phyloP scores from a whole-genome alignment of 2,888 invertebrate species.

The Junonia oenone region DNA sequence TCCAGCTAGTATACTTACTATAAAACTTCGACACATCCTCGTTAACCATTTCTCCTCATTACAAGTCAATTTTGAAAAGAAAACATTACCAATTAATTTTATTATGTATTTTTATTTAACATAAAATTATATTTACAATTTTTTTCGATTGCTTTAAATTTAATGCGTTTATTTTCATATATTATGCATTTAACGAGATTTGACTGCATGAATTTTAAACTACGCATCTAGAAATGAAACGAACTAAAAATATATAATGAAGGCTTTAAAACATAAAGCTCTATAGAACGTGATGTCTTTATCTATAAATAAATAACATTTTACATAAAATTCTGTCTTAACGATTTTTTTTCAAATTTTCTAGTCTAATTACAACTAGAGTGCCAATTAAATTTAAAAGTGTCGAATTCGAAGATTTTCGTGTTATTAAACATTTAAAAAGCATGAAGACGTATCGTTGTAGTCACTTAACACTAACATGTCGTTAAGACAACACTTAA shows the following conservation, averaged over 20 bases:
- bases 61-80: constrained; percentile 35
- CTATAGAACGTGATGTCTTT: constrained; percentile 16
- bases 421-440: constrained; percentile 47
- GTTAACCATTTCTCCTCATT: constrained; percentile 52
- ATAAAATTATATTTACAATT: constrained; percentile 25
- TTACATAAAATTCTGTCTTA: constrained; percentile 37
- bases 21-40: constrained; percentile 25
- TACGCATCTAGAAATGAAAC: constrained; percentile 43
- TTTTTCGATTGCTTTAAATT: constrained; percentile 1
- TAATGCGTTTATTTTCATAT: constrained; percentile 5
- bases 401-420: constrained; percentile 55
- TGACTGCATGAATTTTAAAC: constrained; percentile 75
- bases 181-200: constrained; percentile 82
- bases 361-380: constrained; percentile 52
- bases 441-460: constrained; percentile 68
- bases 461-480: constrained; percentile 49
- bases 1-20: constrained; percentile 59
- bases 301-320: constrained; percentile 40
- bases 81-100: constrained; percentile 37
- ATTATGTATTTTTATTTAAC: constrained; percentile 30
- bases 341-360: constrained; percentile 50
- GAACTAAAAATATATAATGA: constrained; percentile 39
- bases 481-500: constrained; percentile 29
- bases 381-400: constrained; percentile 68
- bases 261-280: constrained; percentile 19